Evolutionary conservation across 37 sponge, comb jelly and placozoan genomes (phyloP).

Genomic region (Bolinopsis microptera): DNA sequence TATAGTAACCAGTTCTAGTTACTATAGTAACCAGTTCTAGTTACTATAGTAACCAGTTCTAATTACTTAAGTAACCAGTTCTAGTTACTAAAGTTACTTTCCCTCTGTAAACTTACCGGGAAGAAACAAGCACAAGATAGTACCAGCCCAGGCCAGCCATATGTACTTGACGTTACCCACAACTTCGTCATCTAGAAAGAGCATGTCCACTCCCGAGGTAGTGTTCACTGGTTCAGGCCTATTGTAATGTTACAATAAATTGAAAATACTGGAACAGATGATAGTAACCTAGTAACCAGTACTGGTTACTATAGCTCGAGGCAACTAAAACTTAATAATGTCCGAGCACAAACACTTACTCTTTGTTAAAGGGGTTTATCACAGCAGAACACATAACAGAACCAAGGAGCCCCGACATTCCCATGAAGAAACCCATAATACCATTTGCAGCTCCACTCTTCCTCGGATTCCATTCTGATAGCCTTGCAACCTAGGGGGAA

Average conservation of each 20-base stretch:
- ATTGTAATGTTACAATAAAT: too few species aligned
- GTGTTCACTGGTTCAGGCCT: slow-evolving; percentile 26
- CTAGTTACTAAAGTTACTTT: too few species aligned
- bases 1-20: too few species aligned
- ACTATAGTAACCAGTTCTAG: too few species aligned
- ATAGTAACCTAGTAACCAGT: too few species aligned
- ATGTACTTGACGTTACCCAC: neutral
- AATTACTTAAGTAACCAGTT: too few species aligned
- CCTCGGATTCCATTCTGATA: slow-evolving; percentile 54
- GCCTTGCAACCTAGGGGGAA: slow-evolving; percentile 27
- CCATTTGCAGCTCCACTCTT: slow-evolving; percentile 63
- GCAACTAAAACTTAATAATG: too few species aligned
- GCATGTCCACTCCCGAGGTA: neutral
- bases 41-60: too few species aligned
- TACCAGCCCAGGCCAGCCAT: slow-evolving; percentile 52
- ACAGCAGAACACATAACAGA: slow-evolving; percentile 39
- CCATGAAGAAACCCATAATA: slow-evolving; percentile 65
- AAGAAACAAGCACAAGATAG: slow-evolving; percentile 7
- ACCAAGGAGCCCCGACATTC: slow-evolving; percentile 26
- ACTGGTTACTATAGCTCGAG: too few species aligned
- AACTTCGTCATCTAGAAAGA: slow-evolving; percentile 23
- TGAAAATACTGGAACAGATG: too few species aligned
- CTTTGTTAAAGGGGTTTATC: slow-evolving; percentile 62
- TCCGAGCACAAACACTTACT: slow-evolving; percentile 59
- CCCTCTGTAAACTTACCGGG: too few species aligned